These are phyloP conservation scores for Cebidichthys violaceus DNA, from an alignment of 2,113 vertebrate species.

Conservation along the genomic window DNA sequence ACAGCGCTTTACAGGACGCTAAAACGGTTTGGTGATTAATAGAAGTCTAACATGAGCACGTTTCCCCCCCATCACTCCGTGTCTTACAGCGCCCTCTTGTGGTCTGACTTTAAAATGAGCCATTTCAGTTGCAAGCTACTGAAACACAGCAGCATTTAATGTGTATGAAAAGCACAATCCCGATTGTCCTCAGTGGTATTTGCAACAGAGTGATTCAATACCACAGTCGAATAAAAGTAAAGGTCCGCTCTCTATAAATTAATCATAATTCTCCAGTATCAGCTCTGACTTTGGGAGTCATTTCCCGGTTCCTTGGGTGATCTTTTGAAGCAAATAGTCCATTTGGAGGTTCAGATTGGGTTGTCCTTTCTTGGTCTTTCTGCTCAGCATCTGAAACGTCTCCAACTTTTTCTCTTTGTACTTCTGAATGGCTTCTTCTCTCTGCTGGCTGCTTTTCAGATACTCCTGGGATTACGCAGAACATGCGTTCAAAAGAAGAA, in stretches of 20 bases:
- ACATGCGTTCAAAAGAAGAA: not conserved
- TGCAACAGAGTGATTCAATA: not conserved
- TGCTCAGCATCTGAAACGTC: constrained; percentile 90
- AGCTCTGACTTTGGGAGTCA: constrained; percentile 38
- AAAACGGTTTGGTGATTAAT: constrained; percentile 35
- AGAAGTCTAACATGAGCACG: not conserved
- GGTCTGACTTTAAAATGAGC: constrained; percentile 27
- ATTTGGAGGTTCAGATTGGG: constrained; percentile 97
- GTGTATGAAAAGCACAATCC: not conserved
- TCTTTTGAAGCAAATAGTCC: constrained; percentile 96
- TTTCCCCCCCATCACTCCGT: not conserved
- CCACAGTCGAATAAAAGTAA: not conserved
- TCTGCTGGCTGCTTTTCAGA: constrained; percentile 85
- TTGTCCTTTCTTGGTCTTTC: constrained; percentile 96
- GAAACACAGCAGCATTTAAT: not conserved
- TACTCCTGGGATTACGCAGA: constrained; percentile 83
- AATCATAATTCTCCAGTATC: not conserved
- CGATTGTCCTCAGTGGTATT: not conserved
- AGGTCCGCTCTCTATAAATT: not conserved
- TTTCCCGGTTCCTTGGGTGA: constrained; percentile 80
- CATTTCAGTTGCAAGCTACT: not conserved
- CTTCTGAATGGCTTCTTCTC: constrained; percentile 87
- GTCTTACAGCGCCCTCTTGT: constrained; percentile 62
- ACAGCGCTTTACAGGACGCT: not conserved
- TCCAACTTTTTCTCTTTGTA: constrained; percentile 94